Base-by-base conservation (phyloP, 2,888 invertebrate species). In the Hirtodrosophila duncani region DNA sequence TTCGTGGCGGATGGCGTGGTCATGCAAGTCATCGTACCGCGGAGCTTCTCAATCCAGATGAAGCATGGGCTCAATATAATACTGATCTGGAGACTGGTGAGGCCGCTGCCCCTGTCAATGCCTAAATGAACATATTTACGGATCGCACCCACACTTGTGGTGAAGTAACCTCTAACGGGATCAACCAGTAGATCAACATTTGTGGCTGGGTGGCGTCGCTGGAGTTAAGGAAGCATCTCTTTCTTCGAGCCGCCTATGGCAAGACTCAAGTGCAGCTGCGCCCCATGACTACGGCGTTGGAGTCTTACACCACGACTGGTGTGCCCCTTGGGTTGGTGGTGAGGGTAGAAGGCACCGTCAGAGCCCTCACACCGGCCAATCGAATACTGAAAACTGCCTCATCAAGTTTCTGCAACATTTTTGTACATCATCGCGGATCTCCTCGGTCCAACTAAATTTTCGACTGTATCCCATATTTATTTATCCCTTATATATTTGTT, bases 131-230 rank as follows among this genome's bases (percentile, higher is more conserved):
- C 81, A 89, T 89, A 81, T 91, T 90, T 84, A 90, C 92, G 0
- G 89, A 88, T 57, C 90, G 98, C 67, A 93, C 93, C 3, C 94
- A 97, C 82, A 94, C 93, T 7, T 99, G 99, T 87, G 97, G 96
- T 1, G 94, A 97, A 83, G 87, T 99, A 29, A 88, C 89, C 11
- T 82, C 86, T 1, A 75, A 88, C 51, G 88, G n/a, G 98, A 88
- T 91, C 17, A 95, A 94, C 3, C 87, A 92, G 79, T 88, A 89
- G 60, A 98, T 98, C 0, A 89, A 88, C 1, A 84, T 99, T 1
- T 94, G 92, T 86, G 99, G 99, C 3, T 99, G 99, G 98, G 85
- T 98, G 13, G 94, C 97, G 77, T 95, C 90, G 86, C 91, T 92
- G 63, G 89, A 99, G 66, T 89, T 94, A 88, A 91, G 92, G 9